Base-by-base conservation (phyloP, 2,888 invertebrate genomes). In the Eilema caniola region DNA sequence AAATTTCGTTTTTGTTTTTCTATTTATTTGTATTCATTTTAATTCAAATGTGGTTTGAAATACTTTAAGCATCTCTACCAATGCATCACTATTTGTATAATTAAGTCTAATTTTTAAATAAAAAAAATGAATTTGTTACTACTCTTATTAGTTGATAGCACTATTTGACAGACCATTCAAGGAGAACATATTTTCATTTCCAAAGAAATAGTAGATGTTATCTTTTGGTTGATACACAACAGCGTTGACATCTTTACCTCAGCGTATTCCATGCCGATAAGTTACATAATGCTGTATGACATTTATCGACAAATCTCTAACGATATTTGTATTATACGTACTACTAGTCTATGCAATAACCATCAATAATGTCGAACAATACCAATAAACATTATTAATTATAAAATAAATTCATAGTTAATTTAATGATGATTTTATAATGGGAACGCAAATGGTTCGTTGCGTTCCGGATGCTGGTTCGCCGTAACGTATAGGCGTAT, bases 401-500 rank as follows among this genome's bases (percentile, higher is more conserved):
- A 63, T 73, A 20, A 68, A 62, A 60, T 69, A 66, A 74, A 62
- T n/a, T 37, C 66, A 68, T 71, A 70, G 72, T 80, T 84, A 80
- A 84, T 85, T 81, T 80, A 81, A 81, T 75, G 78, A 69, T 59
- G 62, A 74, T 70, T 70, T 70, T 31, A 74, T 74, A 68, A 75
- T 72, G 74, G 73, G 70, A 76, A 74, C 62, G 66, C 70, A 71
- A 80, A 80, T 79, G 78, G 80, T 75, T 75, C 75, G 73, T 65
- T 64, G 24, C 81, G 86, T 85, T 88, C 85, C 84, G 79, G 77
- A 62, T 72, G 64, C 77, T 78, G 77, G 83, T 80, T 83, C 79
- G 71, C 76, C 81, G 82, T 89, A 91, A 91, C 90, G 89, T 90
- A 91, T 90, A 89, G 88, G 80, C 88, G 87, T 87, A 91, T 90